Percentiles rank a stretch among this genome's conserved stretches.
Evolutionary conservation across 2,113 vertebrate species (phyloP).

Genomic region (Mobula hypostoma): DNA sequence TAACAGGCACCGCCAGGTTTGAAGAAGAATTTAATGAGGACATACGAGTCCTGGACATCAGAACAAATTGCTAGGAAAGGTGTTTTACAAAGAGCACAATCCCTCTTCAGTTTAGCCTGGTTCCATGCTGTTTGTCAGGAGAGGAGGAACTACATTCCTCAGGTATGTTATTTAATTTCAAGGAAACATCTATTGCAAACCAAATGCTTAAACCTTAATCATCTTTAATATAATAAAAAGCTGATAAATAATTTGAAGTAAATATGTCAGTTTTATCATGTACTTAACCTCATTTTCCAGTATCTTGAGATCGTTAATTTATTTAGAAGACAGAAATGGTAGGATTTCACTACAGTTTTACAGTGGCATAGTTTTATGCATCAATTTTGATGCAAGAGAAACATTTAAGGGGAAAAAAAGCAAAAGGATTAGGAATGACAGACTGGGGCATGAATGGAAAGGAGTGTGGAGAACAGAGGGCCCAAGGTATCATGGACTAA

Average conservation of each 20-base stretch:
- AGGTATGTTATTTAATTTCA: constrained; percentile 56
- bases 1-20: constrained; percentile 84
- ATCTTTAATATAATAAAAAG: neutral
- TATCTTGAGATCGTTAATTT: neutral
- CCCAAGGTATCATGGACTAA: too few species aligned
- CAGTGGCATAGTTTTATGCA: neutral
- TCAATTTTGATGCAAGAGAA: neutral
- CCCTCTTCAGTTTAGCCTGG: constrained; percentile 93
- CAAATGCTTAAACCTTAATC: neutral
- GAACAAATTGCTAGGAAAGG: constrained; percentile 85
- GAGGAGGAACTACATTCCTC: constrained; percentile 93
- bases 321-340: neutral
- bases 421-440: neutral
- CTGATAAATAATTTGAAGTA: neutral
- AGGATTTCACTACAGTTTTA: neutral
- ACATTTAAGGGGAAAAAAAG: neutral
- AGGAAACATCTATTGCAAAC: neutral
- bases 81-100: constrained; percentile 69
- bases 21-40: constrained; percentile 91
- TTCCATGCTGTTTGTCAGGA: constrained; percentile 96
- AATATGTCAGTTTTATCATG: neutral
- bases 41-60: constrained; percentile 89
- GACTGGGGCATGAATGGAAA: neutral
- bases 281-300: neutral
- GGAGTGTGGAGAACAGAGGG: neutral